Evolutionary conservation across 1,140 invertebrate species (phyloP).

Genomic region (Pogonomyrmex barbatus): DNA sequence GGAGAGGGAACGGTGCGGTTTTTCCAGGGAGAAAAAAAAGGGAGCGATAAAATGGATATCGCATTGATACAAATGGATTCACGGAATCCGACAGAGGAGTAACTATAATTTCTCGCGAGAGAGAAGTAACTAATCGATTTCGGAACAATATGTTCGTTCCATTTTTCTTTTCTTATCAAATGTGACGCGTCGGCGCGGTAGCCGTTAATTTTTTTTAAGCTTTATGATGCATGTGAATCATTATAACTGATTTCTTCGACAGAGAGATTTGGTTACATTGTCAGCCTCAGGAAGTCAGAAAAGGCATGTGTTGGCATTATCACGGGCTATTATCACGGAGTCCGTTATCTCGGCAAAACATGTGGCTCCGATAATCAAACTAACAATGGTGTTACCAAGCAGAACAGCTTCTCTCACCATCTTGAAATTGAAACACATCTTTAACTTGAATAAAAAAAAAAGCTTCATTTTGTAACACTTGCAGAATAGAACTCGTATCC

Average conservation of each 20-base stretch:
- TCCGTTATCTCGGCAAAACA: constrained; percentile 81
- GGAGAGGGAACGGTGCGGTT: neutral
- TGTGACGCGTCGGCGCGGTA: neutral
- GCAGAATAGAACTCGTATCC: too few species aligned
- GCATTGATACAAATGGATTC: constrained; percentile 55
- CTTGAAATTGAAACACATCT: neutral
- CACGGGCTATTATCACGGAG: constrained; percentile 74
- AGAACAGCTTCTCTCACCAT: constrained; percentile 13
- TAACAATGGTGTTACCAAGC: constrained; percentile 73
- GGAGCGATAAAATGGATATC: neutral
- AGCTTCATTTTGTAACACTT: too few species aligned
- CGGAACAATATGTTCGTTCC: constrained; percentile 63
- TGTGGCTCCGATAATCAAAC: constrained; percentile 79
- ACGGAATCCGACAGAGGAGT: constrained; percentile 26
- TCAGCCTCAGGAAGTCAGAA: constrained; percentile 79
- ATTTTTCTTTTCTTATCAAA: too few species aligned
- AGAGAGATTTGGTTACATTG: constrained; percentile 33
- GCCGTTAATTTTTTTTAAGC: neutral
- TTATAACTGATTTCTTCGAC: constrained; percentile 59
- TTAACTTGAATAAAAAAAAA: neutral
- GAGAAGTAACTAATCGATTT: constrained; percentile 67
- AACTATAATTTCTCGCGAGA: neutral
- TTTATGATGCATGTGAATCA: constrained; percentile 12
- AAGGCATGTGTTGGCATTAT: constrained; percentile 74
- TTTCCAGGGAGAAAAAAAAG: constrained; percentile 29